These are phyloP conservation scores for Melozone crissalis DNA, from an alignment of 2,113 vertebrate genomes.

Conservation along the genomic window DNA sequence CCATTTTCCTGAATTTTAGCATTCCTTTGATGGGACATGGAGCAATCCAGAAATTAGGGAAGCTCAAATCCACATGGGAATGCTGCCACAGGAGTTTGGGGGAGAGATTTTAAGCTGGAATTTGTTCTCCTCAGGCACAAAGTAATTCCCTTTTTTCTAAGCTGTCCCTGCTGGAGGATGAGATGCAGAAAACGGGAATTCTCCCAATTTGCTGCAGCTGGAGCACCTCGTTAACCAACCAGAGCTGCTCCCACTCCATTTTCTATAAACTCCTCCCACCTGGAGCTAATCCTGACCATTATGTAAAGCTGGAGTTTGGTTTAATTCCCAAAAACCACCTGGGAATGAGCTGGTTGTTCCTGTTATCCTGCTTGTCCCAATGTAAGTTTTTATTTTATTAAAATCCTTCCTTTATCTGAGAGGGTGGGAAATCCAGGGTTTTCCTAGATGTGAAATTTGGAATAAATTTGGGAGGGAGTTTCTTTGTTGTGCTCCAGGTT, in stretches of 20 bases:
- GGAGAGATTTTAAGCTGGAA: neutral
- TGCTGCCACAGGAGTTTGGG: no score
- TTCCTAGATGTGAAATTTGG: neutral
- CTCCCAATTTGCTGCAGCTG: neutral
- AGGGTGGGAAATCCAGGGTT: rapidly evolving
- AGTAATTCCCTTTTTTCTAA: rapidly evolving
- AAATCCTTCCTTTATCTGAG: rapidly evolving
- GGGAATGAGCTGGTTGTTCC: rapidly evolving
- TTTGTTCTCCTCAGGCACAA: rapidly evolving
- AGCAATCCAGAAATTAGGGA: neutral
- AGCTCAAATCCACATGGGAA: rapidly evolving
- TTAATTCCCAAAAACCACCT: rapidly evolving
- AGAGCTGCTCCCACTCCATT: neutral
- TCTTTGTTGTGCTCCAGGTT: no score
- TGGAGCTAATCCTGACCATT: neutral
- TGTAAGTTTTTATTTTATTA: rapidly evolving
- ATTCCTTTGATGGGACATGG: neutral
- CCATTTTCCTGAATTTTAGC: neutral
- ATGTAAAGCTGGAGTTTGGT: rapidly evolving
- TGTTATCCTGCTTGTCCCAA: rapidly evolving
- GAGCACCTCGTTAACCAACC: neutral
- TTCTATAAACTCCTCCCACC: neutral
- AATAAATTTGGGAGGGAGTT: neutral
- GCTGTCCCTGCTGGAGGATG: neutral
- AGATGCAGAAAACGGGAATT: neutral